Conservation (phyloP, 1,140 invertebrate species). For the Choristoneura fumiferana region DNA sequence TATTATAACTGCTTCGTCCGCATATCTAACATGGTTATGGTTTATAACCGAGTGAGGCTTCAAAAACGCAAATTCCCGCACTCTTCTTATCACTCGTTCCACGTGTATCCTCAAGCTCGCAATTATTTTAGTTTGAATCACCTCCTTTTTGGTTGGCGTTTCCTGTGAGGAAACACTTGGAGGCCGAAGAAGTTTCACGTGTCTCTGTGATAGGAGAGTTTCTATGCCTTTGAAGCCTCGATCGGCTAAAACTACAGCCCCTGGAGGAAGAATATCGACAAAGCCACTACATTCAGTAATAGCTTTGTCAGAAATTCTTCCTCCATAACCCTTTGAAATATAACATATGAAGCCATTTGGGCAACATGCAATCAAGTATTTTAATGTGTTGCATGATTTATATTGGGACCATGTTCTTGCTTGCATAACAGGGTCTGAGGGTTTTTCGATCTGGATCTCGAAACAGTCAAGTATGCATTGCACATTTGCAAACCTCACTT, state of each 20-base stretch:
- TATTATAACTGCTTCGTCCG: slow-evolving; percentile 34
- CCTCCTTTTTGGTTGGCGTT: slow-evolving; percentile 22
- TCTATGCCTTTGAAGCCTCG: background rate
- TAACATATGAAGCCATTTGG: background rate
- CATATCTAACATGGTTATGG: slow-evolving; percentile 25
- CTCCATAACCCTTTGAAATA: background rate
- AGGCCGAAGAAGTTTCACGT: slow-evolving; percentile 7
- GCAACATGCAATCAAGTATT: too few species aligned
- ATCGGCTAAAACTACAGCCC: too few species aligned
- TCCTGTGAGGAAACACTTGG: background rate
- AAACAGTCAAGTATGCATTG: too few species aligned
- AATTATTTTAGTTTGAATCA: slow-evolving; percentile 37
- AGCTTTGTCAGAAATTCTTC: background rate
- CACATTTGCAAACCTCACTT: too few species aligned
- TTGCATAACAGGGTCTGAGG: too few species aligned
- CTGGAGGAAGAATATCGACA: too few species aligned
- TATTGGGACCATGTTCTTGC: too few species aligned
- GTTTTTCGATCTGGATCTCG: too few species aligned
- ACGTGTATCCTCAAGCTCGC: slow-evolving; percentile 42
- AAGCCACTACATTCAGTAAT: background rate
- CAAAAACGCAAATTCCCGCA: slow-evolving; percentile 39
- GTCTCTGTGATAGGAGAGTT: background rate
- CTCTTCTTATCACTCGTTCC: slow-evolving; percentile 39
- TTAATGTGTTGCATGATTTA: too few species aligned
- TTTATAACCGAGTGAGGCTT: slow-evolving; percentile 33